These are phyloP conservation scores for Echinarachnius parma DNA, from an alignment of 53 echinoderm and acorn worm species.

Conservation along the genomic window DNA sequence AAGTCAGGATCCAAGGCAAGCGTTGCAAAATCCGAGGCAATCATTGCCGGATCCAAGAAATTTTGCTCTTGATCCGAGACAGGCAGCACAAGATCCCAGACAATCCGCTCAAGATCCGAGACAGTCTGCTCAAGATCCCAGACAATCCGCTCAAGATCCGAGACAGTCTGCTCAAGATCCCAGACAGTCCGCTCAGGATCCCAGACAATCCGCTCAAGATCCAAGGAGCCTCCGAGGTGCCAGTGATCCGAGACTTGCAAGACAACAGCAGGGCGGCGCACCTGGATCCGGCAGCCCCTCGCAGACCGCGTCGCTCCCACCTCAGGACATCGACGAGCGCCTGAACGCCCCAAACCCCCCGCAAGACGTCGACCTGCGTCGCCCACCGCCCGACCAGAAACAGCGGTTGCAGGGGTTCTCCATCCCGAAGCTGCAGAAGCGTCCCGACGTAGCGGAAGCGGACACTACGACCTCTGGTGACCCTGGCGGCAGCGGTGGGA, in stretches of 20 bases:
- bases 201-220: constrained; percentile 17
- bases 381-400: constrained; percentile 33
- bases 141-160: constrained; percentile 25
- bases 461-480: constrained; percentile 42
- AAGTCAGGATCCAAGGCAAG: too few species aligned
- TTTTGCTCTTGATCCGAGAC: too few species aligned
- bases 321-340: constrained; percentile 47
- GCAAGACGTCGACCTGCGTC: constrained; percentile 50
- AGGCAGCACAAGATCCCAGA: constrained; percentile 15
- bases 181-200: constrained; percentile 20
- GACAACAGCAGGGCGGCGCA: constrained; percentile 35
- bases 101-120: too few species aligned
- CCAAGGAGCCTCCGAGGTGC: constrained; percentile 28
- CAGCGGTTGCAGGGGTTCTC: constrained; percentile 49
- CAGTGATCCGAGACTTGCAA: constrained; percentile 57
- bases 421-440: constrained; percentile 67
- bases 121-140: background rate
- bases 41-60: too few species aligned
- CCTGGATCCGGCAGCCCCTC: constrained; percentile 6
- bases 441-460: constrained; percentile 45
- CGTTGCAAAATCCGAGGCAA: too few species aligned
- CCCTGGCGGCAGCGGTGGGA: constrained; percentile 13
- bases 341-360: constrained; percentile 1
- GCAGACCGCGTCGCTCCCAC: constrained; percentile 8
- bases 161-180: too few species aligned